Evolutionary conservation across 1,140 invertebrate genomes (phyloP).

Genomic region (Linepithema humile): DNA sequence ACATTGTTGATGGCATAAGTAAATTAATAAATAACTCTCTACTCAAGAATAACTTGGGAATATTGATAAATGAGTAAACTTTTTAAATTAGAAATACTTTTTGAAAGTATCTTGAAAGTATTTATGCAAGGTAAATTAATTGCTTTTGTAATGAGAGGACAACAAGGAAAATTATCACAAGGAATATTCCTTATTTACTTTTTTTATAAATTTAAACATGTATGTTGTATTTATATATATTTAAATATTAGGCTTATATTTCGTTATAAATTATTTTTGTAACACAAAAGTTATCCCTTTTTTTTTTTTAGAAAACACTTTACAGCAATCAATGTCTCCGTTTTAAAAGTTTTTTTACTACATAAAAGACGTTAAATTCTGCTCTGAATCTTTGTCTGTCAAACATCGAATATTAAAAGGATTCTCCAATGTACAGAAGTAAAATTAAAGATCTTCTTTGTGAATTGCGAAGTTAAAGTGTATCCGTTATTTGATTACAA

Average conservation of each 20-base stretch:
- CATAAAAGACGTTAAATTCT: background rate
- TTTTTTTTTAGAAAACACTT: background rate
- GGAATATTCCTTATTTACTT: background rate
- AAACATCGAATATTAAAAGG: background rate
- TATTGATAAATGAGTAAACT: background rate
- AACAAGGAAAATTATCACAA: background rate
- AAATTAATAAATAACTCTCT: no score
- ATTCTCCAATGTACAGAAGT: background rate
- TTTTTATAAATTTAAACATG: background rate
- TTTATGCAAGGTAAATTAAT: background rate
- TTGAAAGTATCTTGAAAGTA: background rate
- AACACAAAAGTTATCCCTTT: background rate
- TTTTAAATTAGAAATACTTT: constrained; percentile 7
- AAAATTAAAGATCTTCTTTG: background rate
- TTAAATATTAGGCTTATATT: background rate
- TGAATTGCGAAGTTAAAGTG: background rate
- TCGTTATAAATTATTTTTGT: background rate
- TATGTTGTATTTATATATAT: background rate
- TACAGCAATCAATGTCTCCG: background rate
- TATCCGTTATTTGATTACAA: background rate
- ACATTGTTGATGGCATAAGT: no score
- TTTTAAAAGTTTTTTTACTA: background rate
- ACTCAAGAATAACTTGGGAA: background rate
- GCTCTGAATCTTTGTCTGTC: background rate
- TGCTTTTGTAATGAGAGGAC: background rate